Evolutionary conservation across 2,888 invertebrate species (phyloP), one percentile per base, ranked within the genome.

Genomic region (Sicus ferrugineus): DNA sequence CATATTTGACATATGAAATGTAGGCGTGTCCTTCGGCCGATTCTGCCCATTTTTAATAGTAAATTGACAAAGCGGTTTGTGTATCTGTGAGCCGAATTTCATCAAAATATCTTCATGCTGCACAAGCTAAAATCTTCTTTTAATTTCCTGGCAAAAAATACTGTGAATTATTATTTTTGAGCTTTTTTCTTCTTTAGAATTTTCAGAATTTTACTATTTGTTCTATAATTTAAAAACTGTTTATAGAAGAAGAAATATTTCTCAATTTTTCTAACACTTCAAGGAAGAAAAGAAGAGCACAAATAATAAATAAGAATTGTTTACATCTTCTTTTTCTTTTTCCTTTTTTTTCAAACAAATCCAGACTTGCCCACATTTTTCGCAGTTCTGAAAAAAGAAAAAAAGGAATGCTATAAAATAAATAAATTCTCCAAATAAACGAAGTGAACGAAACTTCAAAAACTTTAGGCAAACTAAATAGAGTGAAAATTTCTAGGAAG

Each of bases 401-500:
- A 42, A 16, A 42, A 34, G 14, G 14, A 1, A 34, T 1, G 14
- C 14, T 9, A 34, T 34, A 34, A 34, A 34, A 34, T 9, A 34
- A 2, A 34, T 9, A 34, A 34, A 34, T 9, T 14, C 14, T 34
- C 9, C 34, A 52, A 52, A 54, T 54, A 54, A 54, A n/a, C n/a
- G n/a, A 26, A 26, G 28, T 54, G 9, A 28, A 16, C 42, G 16
- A 52, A 64, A 64, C 30, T 64, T 7, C 3, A 48, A 52, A 64
- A 52, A 50, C 21, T 23, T 46, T n/a, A 26, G n/a, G 34, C 19
- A 59, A 63, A 63, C 19, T 26, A 64, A 19, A 50, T 6, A n/a
- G 26, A 54, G 23, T 54, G 46, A 66, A 67, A 46, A 59, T 48
- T 67, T 67, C 67, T 30, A 30, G 67, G 67, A 67, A 67, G 26